phyloP scores from a whole-genome alignment of 2,888 invertebrate genomes.

The Oeneis ivallda region DNA sequence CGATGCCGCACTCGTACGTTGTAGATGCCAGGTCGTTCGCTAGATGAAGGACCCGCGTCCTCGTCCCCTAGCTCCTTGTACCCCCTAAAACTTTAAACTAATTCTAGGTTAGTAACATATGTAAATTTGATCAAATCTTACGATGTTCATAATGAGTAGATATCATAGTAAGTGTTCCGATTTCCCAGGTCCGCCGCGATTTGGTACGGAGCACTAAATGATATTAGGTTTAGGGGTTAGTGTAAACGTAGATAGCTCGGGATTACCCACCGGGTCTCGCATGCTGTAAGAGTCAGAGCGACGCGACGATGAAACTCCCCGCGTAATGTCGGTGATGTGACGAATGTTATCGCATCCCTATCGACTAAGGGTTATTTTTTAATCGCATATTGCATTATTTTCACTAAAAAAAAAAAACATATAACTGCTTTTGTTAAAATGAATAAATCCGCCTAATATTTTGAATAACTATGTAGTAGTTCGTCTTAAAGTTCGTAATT shows the following conservation, averaged over 20 bases:
- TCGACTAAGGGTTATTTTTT: not conserved
- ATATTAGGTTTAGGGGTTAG: slow-evolving; percentile 40
- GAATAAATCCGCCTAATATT: slow-evolving; percentile 3
- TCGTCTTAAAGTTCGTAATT: not conserved
- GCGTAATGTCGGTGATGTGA: not conserved
- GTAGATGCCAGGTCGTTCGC: slow-evolving; percentile 35
- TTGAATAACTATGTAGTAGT: no score
- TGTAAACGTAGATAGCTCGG: slow-evolving; percentile 29
- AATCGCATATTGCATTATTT: not conserved
- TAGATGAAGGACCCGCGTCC: slow-evolving; percentile 31
- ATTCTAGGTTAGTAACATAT: slow-evolving; percentile 32
- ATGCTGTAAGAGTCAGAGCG: slow-evolving; percentile 27
- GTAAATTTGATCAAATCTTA: slow-evolving; percentile 41
- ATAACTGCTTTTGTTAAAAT: not conserved
- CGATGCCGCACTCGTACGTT: not conserved
- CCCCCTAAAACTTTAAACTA: slow-evolving; percentile 24
- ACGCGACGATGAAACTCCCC: slow-evolving; percentile 6
- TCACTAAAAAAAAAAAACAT: not conserved
- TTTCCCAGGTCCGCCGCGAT: slow-evolving; percentile 26
- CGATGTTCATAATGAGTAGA: slow-evolving; percentile 44
- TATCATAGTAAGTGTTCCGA: slow-evolving; percentile 43
- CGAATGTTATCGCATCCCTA: slow-evolving; percentile 1
- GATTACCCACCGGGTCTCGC: slow-evolving; percentile 29
- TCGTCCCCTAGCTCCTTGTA: slow-evolving; percentile 27
- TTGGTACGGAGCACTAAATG: slow-evolving; percentile 41